Conservation (phyloP, 2,797 vertebrate species). For the Benthosema pterotum region DNA sequence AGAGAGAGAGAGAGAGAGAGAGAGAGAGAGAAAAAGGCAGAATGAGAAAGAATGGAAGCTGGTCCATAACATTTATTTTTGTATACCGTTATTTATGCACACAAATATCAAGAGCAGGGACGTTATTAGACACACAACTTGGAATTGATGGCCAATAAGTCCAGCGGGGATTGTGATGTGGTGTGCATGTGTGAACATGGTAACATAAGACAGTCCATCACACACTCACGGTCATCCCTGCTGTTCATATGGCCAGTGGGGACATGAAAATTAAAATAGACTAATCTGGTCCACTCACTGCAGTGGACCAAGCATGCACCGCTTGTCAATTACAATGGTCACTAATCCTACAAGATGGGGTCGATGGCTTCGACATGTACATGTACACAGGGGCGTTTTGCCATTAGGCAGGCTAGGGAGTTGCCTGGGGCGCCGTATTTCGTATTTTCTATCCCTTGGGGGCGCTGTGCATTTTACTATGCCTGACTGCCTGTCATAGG, state of each 20-base stretch:
- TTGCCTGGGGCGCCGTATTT: too few relatives aligned
- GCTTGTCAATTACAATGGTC: conserved; percentile 76
- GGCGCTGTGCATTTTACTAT: too few relatives aligned
- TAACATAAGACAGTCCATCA: conserved; percentile 38
- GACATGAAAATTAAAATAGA: conserved; percentile 70
- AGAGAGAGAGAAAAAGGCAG: neutral
- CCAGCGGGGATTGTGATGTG: conserved; percentile 55
- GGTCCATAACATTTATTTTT: conserved; percentile 20
- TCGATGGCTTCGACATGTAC: conserved; percentile 27
- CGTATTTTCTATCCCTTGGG: too few relatives aligned
- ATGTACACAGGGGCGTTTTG: too few relatives aligned
- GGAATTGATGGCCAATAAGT: conserved; percentile 44
- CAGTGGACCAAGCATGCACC: conserved; percentile 56
- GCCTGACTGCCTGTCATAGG: too few relatives aligned
- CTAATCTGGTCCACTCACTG: conserved; percentile 31
- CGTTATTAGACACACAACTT: conserved; percentile 31
- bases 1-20: neutral
- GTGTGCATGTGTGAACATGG: conserved; percentile 57
- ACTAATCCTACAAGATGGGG: conserved; percentile 48
- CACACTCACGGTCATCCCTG: conserved; percentile 53
- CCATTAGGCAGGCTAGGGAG: too few relatives aligned
- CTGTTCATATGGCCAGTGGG: conserved; percentile 70
- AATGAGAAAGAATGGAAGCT: conserved; percentile 4
- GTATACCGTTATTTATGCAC: conserved; percentile 24
- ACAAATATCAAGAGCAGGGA: conserved; percentile 22